Percentiles rank a stretch among this genome's conserved stretches.
Evolutionary conservation across 2,113 vertebrate species (phyloP).

Genomic region (Hypomesus transpacificus): DNA sequence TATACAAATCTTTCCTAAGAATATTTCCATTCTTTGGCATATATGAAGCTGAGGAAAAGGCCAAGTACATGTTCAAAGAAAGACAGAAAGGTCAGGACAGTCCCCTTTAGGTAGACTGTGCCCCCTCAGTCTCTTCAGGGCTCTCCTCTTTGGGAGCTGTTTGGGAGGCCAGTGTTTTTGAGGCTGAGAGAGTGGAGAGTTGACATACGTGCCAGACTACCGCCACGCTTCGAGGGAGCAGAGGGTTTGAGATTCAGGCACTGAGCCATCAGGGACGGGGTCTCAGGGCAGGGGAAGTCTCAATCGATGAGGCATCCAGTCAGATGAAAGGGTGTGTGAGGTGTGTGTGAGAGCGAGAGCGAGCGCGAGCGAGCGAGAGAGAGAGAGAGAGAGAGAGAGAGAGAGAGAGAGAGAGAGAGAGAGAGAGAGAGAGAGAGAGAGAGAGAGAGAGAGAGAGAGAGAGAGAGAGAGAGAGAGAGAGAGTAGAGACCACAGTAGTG

Average conservation of each 20-base stretch:
- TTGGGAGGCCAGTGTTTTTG: not conserved
- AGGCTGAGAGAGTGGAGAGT: conserved; percentile 8
- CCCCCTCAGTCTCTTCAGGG: not conserved
- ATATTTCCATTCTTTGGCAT: too few species aligned
- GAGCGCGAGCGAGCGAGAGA: not conserved
- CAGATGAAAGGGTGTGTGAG: not conserved
- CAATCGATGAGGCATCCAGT: not conserved
- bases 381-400: too few species aligned
- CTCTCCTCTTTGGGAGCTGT: not conserved
- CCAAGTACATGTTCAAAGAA: too few species aligned
- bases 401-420: too few species aligned
- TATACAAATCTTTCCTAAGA: too few species aligned
- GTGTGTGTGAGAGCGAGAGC: not conserved
- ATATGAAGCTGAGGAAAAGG: too few species aligned
- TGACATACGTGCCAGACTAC: not conserved
- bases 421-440: not conserved
- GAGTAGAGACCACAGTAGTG: too few species aligned
- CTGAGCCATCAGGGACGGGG: not conserved
- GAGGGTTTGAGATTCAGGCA: not conserved
- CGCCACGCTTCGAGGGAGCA: not conserved
- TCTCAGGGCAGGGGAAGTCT: not conserved
- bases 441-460: too few species aligned
- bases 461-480: too few species aligned
- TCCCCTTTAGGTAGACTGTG: too few species aligned
- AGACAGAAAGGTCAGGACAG: too few species aligned